Conservation (phyloP, 1,140 invertebrate species). For the Antheraea mylitta region DNA sequence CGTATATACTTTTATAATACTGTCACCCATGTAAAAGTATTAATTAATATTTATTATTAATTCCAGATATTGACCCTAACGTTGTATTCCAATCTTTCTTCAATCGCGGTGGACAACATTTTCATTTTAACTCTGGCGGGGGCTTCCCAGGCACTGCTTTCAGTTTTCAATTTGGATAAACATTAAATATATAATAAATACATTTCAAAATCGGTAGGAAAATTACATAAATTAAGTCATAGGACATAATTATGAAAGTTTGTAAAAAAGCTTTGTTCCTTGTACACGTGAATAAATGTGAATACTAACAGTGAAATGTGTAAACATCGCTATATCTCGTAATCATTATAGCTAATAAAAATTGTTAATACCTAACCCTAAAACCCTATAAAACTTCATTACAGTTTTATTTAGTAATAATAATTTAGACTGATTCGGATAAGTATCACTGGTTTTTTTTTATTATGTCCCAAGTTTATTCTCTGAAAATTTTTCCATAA, state of each 20-base stretch:
- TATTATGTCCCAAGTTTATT: background rate
- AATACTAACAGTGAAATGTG: background rate
- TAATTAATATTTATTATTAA: conserved; percentile 32
- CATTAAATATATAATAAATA: background rate
- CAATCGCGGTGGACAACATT: conserved; percentile 74
- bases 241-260: background rate
- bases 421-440: background rate
- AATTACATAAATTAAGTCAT: background rate
- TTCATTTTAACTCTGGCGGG: conserved; percentile 68
- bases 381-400: background rate
- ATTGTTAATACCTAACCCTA: no score
- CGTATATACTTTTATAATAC: no score
- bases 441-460: background rate
- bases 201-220: background rate
- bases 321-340: background rate
- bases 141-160: conserved; percentile 80
- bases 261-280: background rate
- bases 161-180: conserved; percentile 84
- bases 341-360: background rate
- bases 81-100: conserved; percentile 91
- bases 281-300: background rate
- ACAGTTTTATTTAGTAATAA: background rate
- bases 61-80: conserved; percentile 87
- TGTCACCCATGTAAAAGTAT: background rate
- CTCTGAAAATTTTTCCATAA: background rate